Evolutionary conservation across 2,888 invertebrate genomes (phyloP).

Genomic region (Leptura quadrifasciata): DNA sequence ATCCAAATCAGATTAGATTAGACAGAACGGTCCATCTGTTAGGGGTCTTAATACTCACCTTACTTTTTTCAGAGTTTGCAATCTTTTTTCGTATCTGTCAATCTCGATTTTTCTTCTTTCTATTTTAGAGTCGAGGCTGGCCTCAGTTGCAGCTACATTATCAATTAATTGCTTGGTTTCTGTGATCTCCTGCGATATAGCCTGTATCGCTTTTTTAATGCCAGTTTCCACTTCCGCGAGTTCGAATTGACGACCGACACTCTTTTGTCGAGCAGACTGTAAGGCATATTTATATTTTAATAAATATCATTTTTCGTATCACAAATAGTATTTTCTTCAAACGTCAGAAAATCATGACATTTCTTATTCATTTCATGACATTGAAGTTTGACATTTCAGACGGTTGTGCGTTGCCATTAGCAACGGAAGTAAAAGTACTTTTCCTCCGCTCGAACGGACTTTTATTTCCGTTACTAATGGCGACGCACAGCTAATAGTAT

Average conservation of each 20-base stretch:
- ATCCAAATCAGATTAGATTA: too few relatives aligned
- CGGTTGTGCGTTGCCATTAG: too few relatives aligned
- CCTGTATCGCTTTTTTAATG: conserved; percentile 84
- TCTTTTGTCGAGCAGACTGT: conserved; percentile 85
- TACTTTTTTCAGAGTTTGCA: conserved; percentile 95
- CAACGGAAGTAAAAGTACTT: too few relatives aligned
- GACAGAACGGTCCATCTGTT: too few relatives aligned
- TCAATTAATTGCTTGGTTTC: conserved; percentile 86
- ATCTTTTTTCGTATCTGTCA: conserved; percentile 93
- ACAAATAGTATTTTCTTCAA: too few relatives aligned
- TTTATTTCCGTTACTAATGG: too few relatives aligned
- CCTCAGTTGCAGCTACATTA: conserved; percentile 91
- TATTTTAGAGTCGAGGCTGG: conserved; percentile 92
- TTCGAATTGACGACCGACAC: conserved; percentile 90
- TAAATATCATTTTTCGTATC: too few relatives aligned
- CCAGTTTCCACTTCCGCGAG: conserved; percentile 87
- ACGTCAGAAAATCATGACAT: too few relatives aligned
- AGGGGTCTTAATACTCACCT: conserved; percentile 75
- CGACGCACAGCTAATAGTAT: too few relatives aligned
- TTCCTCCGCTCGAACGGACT: too few relatives aligned
- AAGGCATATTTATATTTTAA: conserved; percentile 48
- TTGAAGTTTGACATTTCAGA: too few relatives aligned
- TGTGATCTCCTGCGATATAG: conserved; percentile 82
- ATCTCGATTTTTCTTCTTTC: conserved; percentile 93
- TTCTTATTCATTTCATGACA: too few relatives aligned